Percentiles rank a stretch among this genome's conserved stretches.
Conservation (phyloP, 2,888 invertebrate species). For the Emmelina monodactyla region DNA sequence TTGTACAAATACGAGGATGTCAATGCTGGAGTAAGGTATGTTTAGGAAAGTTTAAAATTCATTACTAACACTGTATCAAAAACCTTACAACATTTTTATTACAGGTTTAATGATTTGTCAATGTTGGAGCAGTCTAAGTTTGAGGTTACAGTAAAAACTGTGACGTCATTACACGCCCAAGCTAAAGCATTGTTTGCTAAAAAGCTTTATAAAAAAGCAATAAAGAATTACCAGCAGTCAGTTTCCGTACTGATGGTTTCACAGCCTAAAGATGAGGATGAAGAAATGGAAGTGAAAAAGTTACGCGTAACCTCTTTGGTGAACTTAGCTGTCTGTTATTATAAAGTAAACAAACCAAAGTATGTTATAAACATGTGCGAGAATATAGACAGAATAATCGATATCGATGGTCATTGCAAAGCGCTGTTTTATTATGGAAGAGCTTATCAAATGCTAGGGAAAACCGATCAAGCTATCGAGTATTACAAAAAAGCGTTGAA, state of each 20-base stretch:
- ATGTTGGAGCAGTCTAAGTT: conserved; percentile 38
- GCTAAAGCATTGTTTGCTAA: conserved; percentile 34
- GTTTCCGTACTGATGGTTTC: conserved; percentile 32
- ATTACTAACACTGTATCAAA: not conserved
- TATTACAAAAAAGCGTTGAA: conserved; percentile 47
- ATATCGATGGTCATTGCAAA: conserved; percentile 42
- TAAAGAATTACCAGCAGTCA: conserved; percentile 40
- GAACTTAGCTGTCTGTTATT: conserved; percentile 47
- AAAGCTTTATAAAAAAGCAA: conserved; percentile 28
- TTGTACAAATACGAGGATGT: conserved; percentile 32
- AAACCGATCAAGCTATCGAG: conserved; percentile 29
- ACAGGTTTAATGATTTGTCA: conserved; percentile 47
- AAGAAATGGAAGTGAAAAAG: conserved; percentile 28
- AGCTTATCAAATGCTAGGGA: conserved; percentile 35
- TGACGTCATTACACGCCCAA: conserved; percentile 31
- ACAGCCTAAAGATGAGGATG: conserved; percentile 22
- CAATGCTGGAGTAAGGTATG: conserved; percentile 31
- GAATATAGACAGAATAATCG: conserved; percentile 31
- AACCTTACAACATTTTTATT: conserved; percentile 9
- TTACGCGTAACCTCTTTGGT: conserved; percentile 33
- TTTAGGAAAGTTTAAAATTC: conserved; percentile 3
- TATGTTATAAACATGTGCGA: conserved; percentile 41
- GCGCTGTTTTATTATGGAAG: conserved; percentile 41
- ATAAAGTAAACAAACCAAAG: conserved; percentile 39
- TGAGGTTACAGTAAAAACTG: conserved; percentile 32